Conservation (phyloP, 2,888 invertebrate genomes). For the Drosophila colorata region DNA sequence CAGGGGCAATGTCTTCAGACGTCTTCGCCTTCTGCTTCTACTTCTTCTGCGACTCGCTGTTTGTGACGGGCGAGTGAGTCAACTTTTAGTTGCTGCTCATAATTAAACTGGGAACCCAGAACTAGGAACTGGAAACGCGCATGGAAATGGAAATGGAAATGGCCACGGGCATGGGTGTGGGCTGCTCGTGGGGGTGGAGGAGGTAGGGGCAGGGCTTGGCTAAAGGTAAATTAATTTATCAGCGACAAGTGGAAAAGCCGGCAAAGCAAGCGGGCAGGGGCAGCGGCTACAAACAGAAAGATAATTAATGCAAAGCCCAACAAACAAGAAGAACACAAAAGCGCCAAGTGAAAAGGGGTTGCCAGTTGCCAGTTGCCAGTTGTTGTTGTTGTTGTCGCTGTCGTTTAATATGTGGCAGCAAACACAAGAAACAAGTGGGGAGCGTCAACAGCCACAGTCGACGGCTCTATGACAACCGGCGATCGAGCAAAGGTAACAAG, state of each 20-base stretch:
- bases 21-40: background rate
- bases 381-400: conserved; percentile 17
- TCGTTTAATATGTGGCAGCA: conserved; percentile 56
- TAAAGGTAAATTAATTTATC: conserved; percentile 59
- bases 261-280: conserved; percentile 11
- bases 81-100: conserved; percentile 46
- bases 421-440: conserved; percentile 32
- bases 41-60: background rate
- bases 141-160: conserved; percentile 22
- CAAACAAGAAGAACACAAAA: conserved; percentile 12
- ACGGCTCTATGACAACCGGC: conserved; percentile 43
- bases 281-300: conserved; percentile 14
- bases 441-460: conserved; percentile 2
- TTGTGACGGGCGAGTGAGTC: conserved; percentile 32
- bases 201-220: conserved; percentile 6
- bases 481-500: conserved; percentile 44
- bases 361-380: conserved; percentile 13
- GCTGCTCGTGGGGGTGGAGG: background rate
- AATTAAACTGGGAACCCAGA: conserved; percentile 62
- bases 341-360: conserved; percentile 41
- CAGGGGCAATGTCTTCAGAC: conserved; percentile 62
- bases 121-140: conserved; percentile 23
- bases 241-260: conserved; percentile 62
- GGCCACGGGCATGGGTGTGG: background rate
- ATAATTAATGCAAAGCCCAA: conserved; percentile 59